These are phyloP conservation scores for Cyanoramphus novaezelandiae DNA, from an alignment of 2,113 vertebrate genomes.

Conservation along the genomic window DNA sequence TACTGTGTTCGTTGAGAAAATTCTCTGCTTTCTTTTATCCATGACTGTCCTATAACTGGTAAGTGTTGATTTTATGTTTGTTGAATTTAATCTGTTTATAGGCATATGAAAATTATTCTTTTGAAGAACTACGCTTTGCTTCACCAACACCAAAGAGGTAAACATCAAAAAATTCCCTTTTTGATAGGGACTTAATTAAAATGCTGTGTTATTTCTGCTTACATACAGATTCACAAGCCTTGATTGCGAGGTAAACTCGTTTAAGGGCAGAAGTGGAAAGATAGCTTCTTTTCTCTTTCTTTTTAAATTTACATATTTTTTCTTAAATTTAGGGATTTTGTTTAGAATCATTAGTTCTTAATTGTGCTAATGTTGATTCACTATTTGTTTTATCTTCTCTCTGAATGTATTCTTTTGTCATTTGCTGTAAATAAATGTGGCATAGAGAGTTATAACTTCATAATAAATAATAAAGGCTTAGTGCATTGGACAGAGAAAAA, in stretches of 20 bases:
- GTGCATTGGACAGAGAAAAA: neutral
- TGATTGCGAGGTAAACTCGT: neutral
- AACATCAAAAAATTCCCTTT: neutral
- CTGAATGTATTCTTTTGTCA: neutral
- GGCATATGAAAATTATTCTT: conserved; percentile 98
- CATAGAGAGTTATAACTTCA: neutral
- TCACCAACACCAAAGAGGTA: conserved; percentile 98
- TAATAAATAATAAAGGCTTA: neutral
- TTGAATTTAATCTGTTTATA: conserved; percentile 55
- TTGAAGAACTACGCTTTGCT: conserved; percentile 97
- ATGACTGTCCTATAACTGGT: neutral
- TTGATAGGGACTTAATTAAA: neutral
- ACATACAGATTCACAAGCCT: neutral
- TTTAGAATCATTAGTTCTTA: neutral
- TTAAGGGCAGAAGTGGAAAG: neutral
- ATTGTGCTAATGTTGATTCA: neutral
- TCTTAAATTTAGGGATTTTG: neutral
- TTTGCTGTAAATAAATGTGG: neutral
- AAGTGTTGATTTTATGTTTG: neutral
- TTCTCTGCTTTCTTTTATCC: neutral
- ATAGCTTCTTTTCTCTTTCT: neutral
- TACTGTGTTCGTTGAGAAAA: neutral
- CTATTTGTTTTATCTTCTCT: neutral
- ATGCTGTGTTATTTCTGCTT: neutral
- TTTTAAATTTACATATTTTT: neutral